phyloP scores from a whole-genome alignment of 2,888 invertebrate species.

The Phalera bucephala region DNA sequence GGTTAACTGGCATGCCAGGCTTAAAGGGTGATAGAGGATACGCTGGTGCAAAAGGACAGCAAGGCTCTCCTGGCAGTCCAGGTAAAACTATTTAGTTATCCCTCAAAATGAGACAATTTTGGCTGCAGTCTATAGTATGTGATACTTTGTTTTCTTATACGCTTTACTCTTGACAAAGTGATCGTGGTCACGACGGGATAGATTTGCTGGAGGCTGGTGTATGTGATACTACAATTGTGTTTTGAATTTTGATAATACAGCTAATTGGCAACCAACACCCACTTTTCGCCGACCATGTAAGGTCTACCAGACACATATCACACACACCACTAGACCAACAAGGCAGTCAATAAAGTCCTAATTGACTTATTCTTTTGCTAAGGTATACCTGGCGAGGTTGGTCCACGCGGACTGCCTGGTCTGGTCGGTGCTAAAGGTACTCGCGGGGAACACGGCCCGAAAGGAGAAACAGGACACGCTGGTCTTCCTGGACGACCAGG shows the following conservation, averaged over 20 bases:
- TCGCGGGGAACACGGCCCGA: conserved; percentile 89
- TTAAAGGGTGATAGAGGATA: conserved; percentile 89
- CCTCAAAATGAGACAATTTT: too few species aligned
- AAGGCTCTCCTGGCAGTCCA: conserved; percentile 85
- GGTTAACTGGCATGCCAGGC: conserved; percentile 87
- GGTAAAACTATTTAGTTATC: conserved; percentile 50
- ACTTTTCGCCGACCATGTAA: too few species aligned
- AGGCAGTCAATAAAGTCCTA: background rate
- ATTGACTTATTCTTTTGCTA: conserved; percentile 7
- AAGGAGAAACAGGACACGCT: conserved; percentile 88
- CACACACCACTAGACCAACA: too few species aligned
- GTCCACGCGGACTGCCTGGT: conserved; percentile 84
- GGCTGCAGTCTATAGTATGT: too few species aligned
- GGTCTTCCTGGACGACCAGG: conserved; percentile 92
- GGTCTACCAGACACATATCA: too few species aligned
- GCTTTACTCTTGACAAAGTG: too few species aligned
- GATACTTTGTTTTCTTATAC: too few species aligned
- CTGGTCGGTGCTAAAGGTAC: conserved; percentile 88
- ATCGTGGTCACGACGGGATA: too few species aligned
- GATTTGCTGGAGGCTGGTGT: too few species aligned
- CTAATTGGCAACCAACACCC: too few species aligned
- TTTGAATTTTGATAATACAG: too few species aligned
- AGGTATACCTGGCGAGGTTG: conserved; percentile 86
- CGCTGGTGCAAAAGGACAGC: conserved; percentile 87
- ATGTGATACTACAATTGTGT: too few species aligned